Conservation (phyloP, 2,113 vertebrate species). For the Pyxicephalus adspersus region DNA sequence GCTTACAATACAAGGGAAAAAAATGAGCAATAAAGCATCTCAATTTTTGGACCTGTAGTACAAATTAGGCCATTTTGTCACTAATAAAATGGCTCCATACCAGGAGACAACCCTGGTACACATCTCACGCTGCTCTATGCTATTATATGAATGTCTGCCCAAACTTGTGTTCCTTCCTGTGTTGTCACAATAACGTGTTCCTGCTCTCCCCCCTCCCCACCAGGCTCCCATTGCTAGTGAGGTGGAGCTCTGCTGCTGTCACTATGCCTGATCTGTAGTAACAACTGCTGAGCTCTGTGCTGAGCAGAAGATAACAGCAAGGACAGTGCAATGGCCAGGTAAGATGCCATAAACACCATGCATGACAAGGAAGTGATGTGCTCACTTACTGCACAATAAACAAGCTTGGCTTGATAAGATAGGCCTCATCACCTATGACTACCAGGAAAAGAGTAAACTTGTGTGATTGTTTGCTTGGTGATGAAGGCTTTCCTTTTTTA, state of each 20-base stretch:
- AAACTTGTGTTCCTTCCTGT: neutral
- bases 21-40: too few relatives aligned
- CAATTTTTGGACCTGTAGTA: neutral
- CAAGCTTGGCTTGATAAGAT: too few relatives aligned
- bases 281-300: neutral
- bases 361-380: neutral
- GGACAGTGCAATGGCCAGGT: conserved; percentile 25
- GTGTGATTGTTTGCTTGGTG: too few relatives aligned
- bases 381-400: neutral
- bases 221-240: neutral
- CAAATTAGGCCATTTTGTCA: neutral
- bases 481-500: too few relatives aligned
- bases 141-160: too few relatives aligned
- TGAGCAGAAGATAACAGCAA: neutral
- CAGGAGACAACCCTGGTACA: too few relatives aligned
- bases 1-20: too few relatives aligned
- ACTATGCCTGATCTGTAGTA: neutral
- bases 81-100: neutral
- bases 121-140: too few relatives aligned
- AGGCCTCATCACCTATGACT: too few relatives aligned
- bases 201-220: neutral
- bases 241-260: conserved; percentile 13
- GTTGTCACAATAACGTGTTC: neutral
- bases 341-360: neutral
- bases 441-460: too few relatives aligned